Evolutionary conservation across 2,797 vertebrate genomes (phyloP).

Genomic region (Clarias laeviceps): DNA sequence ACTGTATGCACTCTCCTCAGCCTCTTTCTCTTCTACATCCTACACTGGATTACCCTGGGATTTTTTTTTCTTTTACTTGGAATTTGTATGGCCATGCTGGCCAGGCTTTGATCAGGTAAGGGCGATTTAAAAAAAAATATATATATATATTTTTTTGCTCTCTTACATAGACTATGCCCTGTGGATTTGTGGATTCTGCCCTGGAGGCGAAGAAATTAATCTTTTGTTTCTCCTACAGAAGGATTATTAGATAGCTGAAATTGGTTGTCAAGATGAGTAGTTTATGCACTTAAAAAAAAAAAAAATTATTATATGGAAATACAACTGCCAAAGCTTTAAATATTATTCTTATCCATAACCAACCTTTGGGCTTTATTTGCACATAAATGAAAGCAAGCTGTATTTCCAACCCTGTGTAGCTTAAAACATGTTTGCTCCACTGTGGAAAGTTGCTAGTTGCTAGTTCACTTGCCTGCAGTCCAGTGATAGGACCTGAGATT

Average conservation of each 20-base stretch:
- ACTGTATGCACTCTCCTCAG: constrained; percentile 9
- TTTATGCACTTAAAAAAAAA: neutral
- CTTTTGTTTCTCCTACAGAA: neutral
- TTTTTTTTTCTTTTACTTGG: neutral
- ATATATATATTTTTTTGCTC: constrained; percentile 30
- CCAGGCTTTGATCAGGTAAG: constrained; percentile 52
- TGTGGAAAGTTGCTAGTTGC: neutral
- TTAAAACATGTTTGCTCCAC: neutral
- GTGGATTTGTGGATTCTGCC: neutral
- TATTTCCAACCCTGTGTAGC: neutral
- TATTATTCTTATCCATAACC: neutral
- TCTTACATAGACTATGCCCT: neutral
- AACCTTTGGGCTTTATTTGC: neutral
- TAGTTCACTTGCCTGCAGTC: neutral
- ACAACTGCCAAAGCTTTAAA: neutral
- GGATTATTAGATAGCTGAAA: neutral
- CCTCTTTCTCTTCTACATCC: constrained; percentile 31
- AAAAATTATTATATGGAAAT: neutral
- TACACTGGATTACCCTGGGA: constrained; percentile 42
- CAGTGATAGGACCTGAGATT: neutral
- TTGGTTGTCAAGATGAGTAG: neutral
- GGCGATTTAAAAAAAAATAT: too few relatives aligned
- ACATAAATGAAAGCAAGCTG: neutral
- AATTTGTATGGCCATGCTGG: constrained; percentile 15
- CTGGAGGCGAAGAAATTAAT: neutral